Conservation (phyloP, 2,113 vertebrate species). For the Phoenicopterus ruber region DNA sequence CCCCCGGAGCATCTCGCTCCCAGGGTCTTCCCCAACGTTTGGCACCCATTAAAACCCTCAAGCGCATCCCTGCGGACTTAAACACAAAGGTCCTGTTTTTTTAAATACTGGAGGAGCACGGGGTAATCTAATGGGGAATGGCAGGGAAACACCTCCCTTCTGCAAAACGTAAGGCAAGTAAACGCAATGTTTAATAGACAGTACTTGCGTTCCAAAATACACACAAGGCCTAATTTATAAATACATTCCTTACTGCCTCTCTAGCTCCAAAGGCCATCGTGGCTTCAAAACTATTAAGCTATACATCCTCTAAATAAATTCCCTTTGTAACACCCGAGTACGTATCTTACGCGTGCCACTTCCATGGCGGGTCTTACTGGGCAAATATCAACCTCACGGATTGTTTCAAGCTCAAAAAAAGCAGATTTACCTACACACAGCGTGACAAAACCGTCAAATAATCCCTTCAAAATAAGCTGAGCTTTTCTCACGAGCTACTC, state of each 20-base stretch:
- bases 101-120: accelerated
- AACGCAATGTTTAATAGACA: background rate
- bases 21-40: background rate
- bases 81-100: background rate
- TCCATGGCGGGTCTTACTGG: background rate
- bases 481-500: background rate
- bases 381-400: background rate
- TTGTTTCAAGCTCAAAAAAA: background rate
- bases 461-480: background rate
- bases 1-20: background rate
- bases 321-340: background rate
- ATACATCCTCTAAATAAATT: background rate
- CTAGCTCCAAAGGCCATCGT: background rate
- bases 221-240: background rate
- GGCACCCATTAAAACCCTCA: background rate
- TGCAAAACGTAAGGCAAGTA: background rate
- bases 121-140: background rate
- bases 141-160: background rate
- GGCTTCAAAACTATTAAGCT: background rate
- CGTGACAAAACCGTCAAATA: background rate
- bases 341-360: accelerated
- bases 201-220: background rate
- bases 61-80: background rate
- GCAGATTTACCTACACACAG: background rate
- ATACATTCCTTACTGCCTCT: background rate